Base-by-base conservation (phyloP, 2,113 vertebrate species). In the Solea senegalensis region DNA sequence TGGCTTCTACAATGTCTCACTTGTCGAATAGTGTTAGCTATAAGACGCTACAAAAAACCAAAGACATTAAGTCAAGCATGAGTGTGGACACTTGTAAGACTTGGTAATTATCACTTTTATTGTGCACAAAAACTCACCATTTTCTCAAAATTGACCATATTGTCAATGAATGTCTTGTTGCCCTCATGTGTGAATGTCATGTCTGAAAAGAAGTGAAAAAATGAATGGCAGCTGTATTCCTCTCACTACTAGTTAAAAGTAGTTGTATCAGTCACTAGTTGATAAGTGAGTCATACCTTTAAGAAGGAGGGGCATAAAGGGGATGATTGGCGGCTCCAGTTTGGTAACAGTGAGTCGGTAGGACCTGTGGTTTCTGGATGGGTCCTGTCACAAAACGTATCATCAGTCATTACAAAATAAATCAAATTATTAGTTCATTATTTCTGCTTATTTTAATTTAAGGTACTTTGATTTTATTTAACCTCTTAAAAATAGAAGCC, bases 131-230 rank as follows among this genome's bases (percentile, higher is more conserved):
- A 65, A 95, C 96, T 28, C 93, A 99, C 97, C 96, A 99, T 98
- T 95, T 99, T 99, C 93, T 99, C 97, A 84, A 98, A 99, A 93
- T 99, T 99, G 86, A 98, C 95, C 87, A 99, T 95, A 80, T 87
- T 96, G 91, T 98, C 97, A 87, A 95, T 94, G 84, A 96, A 95
- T 0, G 97, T 98, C 93, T 97, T 98, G 95, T 99, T 99, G 72
- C 97, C 97, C 79, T 99, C 97, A 41, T 99, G 96, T 84, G 96
- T 98, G 89, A 99, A 99, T 5, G 96, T 99, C 97, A 98, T 98
- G 85, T 99, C 97, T 99, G 92, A 76, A 84, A 76, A 86, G 74
- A 56, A 72, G 94, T 86, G 2, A 21, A 7, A 2, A 45, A 61
- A 7, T 50, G 12, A 57, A 49, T 12, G 4, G 34, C 11, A 21